These are phyloP conservation scores for Manacus vitellinus DNA, from an alignment of 2,113 vertebrate species.

Conservation along the genomic window DNA sequence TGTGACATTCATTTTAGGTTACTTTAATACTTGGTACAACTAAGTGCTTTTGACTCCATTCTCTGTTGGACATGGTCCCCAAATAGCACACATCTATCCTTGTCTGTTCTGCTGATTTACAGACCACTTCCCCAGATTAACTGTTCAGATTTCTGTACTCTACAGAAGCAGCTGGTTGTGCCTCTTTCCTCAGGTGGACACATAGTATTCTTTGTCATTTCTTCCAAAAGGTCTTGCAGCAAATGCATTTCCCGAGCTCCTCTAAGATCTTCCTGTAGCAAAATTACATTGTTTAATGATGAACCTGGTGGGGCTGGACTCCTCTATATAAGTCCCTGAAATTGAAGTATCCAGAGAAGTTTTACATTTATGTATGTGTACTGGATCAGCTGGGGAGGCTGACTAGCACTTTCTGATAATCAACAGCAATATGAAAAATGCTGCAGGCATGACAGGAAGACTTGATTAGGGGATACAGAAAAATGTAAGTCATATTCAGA, in stretches of 20 bases:
- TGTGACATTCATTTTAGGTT: background rate
- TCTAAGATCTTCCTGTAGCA: background rate
- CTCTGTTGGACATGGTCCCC: background rate
- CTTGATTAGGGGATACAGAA: background rate
- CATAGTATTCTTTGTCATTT: background rate
- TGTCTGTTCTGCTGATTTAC: background rate
- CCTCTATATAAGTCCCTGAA: background rate
- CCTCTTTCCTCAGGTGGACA: background rate
- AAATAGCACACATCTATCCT: background rate
- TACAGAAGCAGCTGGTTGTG: background rate
- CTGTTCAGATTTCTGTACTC: background rate
- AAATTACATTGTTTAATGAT: background rate
- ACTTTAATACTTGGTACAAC: background rate
- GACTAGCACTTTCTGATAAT: background rate
- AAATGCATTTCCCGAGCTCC: background rate
- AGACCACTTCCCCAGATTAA: fast-evolving
- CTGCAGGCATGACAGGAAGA: background rate
- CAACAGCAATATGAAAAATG: background rate
- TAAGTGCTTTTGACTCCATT: background rate
- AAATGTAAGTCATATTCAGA: conserved; percentile 14
- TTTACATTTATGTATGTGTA: background rate
- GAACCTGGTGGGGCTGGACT: background rate
- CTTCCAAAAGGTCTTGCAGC: background rate
- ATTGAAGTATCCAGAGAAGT: background rate
- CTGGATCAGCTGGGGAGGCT: background rate